Base-by-base conservation (phyloP, 2,888 invertebrate species). In the Brenthis ino region DNA sequence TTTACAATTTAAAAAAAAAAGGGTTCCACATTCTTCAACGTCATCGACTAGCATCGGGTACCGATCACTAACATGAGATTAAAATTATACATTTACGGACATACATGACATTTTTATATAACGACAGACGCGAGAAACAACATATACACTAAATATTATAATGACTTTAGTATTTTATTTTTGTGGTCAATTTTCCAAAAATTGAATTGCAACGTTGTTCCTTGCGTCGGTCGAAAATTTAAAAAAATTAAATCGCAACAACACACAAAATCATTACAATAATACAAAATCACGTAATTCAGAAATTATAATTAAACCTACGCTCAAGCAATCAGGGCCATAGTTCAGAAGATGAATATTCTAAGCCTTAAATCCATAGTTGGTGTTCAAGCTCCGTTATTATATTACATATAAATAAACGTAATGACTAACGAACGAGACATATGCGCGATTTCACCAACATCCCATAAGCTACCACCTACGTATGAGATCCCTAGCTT, bases 11-110 rank as follows among this genome's bases (percentile, higher is more conserved):
- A 64, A 48, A 57, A 53, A 28, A 57, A 24, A 58, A 16, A n/a
- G n/a, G n/a, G 48, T 50, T 60, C 4, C 28, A 28, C 37, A 50
- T 53, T 20, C 13, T 60, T 65, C 24, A 56, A 68, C 65, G 54
- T 64, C 65, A 54, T 65, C 67, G 73, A 73, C 73, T 73, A 73
- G 73, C 69, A 73, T 72, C 72, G 64, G 14, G 57, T 70, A 64
- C 64, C 64, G 65, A 71, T 65, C 57, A 69, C 68, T 71, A 69
- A 53, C 56, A 50, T 53, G 43, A 53, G 56, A 58, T n/a, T 56
- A 60, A 69, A 60, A 60, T 57, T 48, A 63, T 57, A 54, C 24
- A 28, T 28, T 1, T 20, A 60, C 16, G 28, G 58, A 58, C 47
- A 60, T 48, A 48, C 50, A 60, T 28, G 53, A 28, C 13, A 57